Percentiles rank a stretch among this genome's conserved stretches.
Conservation (phyloP, 2,888 invertebrate genomes). For the Teleiodes luculella region DNA sequence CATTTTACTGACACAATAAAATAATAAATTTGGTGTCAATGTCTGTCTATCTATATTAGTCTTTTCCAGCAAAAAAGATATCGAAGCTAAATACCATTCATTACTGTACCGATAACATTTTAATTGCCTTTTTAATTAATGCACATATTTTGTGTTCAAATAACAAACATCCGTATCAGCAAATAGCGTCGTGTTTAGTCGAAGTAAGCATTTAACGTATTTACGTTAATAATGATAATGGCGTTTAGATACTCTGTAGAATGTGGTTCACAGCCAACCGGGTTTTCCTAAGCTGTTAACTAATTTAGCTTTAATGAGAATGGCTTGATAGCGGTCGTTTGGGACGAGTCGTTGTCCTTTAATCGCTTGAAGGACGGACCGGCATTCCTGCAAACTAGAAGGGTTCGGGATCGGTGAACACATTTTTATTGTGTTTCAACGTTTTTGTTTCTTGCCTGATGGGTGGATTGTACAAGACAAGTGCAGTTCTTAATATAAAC, state of each 20-base stretch:
- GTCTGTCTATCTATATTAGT: too few species aligned
- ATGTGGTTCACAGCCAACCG: slow-evolving; percentile 26
- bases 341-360: slow-evolving; percentile 58
- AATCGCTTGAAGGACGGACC: slow-evolving; percentile 66
- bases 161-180: slow-evolving; percentile 1
- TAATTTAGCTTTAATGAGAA: slow-evolving; percentile 59
- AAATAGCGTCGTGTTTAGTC: background rate
- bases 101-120: background rate
- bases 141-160: background rate
- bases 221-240: slow-evolving; percentile 7
- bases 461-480: too few species aligned
- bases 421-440: slow-evolving; percentile 8
- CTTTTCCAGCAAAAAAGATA: background rate
- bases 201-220: background rate
- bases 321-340: slow-evolving; percentile 42
- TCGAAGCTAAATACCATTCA: background rate
- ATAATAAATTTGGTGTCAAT: too few species aligned
- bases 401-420: slow-evolving; percentile 22
- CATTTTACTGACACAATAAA: too few species aligned
- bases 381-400: slow-evolving; percentile 39
- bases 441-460: background rate
- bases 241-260: slow-evolving; percentile 11
- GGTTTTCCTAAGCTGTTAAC: slow-evolving; percentile 48
- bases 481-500: too few species aligned
- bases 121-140: background rate